Conservation (phyloP, 2,113 vertebrate genomes). For the Amphilophus citrinellus region DNA sequence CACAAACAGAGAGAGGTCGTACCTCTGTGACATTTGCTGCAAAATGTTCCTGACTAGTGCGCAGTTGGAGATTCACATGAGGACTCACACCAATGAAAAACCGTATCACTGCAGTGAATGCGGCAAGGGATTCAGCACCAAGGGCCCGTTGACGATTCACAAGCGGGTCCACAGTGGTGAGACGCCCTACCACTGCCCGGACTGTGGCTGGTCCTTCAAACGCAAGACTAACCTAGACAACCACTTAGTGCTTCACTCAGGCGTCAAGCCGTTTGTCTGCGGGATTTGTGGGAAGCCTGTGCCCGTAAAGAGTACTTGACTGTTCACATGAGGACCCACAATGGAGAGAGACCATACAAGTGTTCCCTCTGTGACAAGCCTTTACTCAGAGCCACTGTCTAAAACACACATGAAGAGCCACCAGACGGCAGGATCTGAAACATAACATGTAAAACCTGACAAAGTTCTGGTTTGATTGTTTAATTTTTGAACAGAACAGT, state of each 20-base stretch:
- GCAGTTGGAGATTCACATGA: conserved; percentile 67
- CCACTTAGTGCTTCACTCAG: conserved; percentile 56
- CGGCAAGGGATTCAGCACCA: conserved; percentile 55
- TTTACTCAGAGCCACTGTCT: conserved; percentile 74
- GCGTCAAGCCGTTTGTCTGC: conserved; percentile 54
- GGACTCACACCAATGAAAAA: conserved; percentile 55
- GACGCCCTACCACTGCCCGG: conserved; percentile 53
- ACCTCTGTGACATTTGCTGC: conserved; percentile 72
- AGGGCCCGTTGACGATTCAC: conserved; percentile 44
- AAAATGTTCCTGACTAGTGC: conserved; percentile 63
- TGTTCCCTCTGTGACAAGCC: conserved; percentile 55
- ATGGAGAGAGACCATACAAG: conserved; percentile 67
- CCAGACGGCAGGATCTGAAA: neutral
- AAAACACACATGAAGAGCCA: conserved; percentile 69
- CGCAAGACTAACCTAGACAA: conserved; percentile 60
- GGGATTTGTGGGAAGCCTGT: conserved; percentile 61
- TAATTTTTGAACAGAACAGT: neutral
- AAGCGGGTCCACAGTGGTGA: conserved; percentile 66
- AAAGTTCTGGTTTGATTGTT: neutral
- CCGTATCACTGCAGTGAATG: conserved; percentile 55
- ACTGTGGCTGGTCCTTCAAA: conserved; percentile 64
- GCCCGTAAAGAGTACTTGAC: conserved; percentile 62
- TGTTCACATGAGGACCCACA: conserved; percentile 73
- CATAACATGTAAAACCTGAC: neutral
- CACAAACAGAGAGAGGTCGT: conserved; percentile 41